Evolutionary conservation across 2,113 vertebrate genomes (phyloP).

Genomic region (Leucopsar rothschildi): DNA sequence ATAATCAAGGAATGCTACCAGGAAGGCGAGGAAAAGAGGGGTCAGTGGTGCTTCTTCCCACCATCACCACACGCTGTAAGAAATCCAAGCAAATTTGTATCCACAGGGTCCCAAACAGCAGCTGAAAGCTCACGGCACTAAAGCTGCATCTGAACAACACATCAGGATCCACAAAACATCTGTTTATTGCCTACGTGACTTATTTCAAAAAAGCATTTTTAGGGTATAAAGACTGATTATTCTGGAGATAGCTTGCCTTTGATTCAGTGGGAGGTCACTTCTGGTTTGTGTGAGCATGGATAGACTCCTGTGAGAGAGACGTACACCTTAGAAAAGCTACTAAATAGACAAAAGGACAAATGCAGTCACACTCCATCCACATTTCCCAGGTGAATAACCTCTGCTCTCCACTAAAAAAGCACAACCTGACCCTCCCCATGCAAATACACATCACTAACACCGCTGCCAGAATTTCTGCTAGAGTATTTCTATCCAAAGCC

Average conservation of each 20-base stretch:
- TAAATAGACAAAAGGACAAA: not conserved
- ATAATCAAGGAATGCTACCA: not conserved
- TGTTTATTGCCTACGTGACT: not conserved
- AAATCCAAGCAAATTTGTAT: fast-evolving
- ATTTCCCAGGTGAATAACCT: fast-evolving
- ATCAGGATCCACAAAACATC: not conserved
- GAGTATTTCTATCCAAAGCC: not conserved
- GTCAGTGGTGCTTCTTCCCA: fast-evolving
- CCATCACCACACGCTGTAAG: fast-evolving
- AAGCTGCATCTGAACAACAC: not conserved
- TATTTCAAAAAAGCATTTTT: not conserved
- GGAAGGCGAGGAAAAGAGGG: not conserved
- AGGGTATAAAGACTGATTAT: not conserved
- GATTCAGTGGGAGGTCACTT: not conserved
- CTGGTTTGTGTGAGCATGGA: not conserved
- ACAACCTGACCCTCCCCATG: not conserved
- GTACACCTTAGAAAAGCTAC: not conserved
- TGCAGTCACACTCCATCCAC: not conserved
- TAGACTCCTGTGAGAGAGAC: not conserved
- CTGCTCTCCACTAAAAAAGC: not conserved
- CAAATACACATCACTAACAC: fast-evolving
- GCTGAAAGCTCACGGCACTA: not conserved
- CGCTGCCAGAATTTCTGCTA: not conserved
- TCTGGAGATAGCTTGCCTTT: not conserved
- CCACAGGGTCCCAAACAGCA: not conserved